Percentiles rank a stretch among this genome's conserved stretches.
These are phyloP conservation scores for Meloidogyne floridensis DNA, from an alignment of 1,140 invertebrate species.

Conservation along the genomic window DNA sequence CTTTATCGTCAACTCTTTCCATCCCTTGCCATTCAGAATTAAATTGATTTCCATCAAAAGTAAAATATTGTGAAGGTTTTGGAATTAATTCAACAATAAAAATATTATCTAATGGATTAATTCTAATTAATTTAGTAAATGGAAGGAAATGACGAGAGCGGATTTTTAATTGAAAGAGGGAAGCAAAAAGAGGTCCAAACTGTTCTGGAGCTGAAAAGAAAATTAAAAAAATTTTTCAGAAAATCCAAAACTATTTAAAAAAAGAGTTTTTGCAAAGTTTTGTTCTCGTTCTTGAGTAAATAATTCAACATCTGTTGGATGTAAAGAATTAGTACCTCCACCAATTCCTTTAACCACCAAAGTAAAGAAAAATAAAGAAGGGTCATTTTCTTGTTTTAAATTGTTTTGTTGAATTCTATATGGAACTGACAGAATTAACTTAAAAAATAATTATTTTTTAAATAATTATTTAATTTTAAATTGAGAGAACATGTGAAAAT, in stretches of 20 bases:
- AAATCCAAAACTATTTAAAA: slow-evolving; percentile 16
- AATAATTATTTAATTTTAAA: neutral
- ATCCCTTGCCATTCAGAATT: slow-evolving; percentile 6
- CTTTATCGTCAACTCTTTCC: slow-evolving; percentile 7
- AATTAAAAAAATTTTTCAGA: neutral
- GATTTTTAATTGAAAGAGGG: slow-evolving; percentile 12
- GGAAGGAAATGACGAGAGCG: slow-evolving; percentile 15
- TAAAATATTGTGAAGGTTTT: slow-evolving; percentile 19
- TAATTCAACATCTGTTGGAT: slow-evolving; percentile 13
- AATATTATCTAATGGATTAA: slow-evolving; percentile 18
- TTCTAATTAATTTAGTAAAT: slow-evolving; percentile 11
- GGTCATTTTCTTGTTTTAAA: neutral
- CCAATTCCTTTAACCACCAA: slow-evolving; percentile 10
- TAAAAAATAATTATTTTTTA: neutral
- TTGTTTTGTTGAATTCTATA: slow-evolving; percentile 22
- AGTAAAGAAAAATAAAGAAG: slow-evolving; percentile 19
- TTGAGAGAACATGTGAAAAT: neutral
- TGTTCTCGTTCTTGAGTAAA: slow-evolving; percentile 14
- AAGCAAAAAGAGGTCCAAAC: slow-evolving; percentile 23
- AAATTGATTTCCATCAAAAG: slow-evolving; percentile 19
- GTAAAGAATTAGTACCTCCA: neutral
- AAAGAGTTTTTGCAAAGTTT: slow-evolving; percentile 8
- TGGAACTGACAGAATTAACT: slow-evolving; percentile 25
- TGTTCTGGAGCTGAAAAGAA: slow-evolving; percentile 18
- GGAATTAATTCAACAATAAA: slow-evolving; percentile 13